Evolutionary conservation across 2,888 invertebrate genomes (phyloP).

Genomic region (Scelioninae gen. 1): DNA sequence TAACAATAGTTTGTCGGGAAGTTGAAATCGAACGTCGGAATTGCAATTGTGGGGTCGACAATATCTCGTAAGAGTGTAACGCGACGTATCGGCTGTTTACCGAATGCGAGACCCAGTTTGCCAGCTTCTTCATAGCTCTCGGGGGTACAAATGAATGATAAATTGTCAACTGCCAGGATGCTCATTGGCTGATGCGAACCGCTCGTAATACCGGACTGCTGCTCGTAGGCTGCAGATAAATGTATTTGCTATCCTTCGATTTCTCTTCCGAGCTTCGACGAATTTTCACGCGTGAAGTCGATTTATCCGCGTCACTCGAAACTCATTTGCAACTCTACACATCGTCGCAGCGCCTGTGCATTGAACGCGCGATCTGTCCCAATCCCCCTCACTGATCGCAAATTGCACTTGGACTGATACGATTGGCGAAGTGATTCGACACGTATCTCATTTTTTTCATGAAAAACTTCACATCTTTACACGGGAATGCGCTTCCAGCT

Average conservation of each 20-base stretch:
- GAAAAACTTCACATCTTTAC: conserved; percentile 42
- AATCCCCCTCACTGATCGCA: conserved; percentile 54
- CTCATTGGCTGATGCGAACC: conserved; percentile 64
- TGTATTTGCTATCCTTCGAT: conserved; percentile 70
- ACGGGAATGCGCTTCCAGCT: conserved; percentile 31
- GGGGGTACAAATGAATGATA: conserved; percentile 71
- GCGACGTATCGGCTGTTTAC: conserved; percentile 71
- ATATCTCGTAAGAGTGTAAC: conserved; percentile 70
- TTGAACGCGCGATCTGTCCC: conserved; percentile 56
- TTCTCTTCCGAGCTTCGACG: conserved; percentile 64
- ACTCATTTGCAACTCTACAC: conserved; percentile 70
- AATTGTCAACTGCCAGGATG: conserved; percentile 67
- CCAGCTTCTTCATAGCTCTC: conserved; percentile 65
- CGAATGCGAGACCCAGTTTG: conserved; percentile 70
- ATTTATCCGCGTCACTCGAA: conserved; percentile 70
- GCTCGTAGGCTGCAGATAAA: conserved; percentile 70
- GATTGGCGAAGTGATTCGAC: conserved; percentile 63
- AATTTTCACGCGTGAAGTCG: conserved; percentile 70
- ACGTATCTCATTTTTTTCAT: conserved; percentile 62
- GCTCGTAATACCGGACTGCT: conserved; percentile 67
- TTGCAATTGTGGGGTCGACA: conserved; percentile 73
- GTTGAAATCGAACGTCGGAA: conserved; percentile 46
- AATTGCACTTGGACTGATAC: conserved; percentile 65
- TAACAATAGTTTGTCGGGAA: conserved; percentile 19
- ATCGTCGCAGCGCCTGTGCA: conserved; percentile 45